Evolutionary conservation across 2,888 invertebrate genomes (phyloP).

Genomic region (Zaprionus bogoriensis): DNA sequence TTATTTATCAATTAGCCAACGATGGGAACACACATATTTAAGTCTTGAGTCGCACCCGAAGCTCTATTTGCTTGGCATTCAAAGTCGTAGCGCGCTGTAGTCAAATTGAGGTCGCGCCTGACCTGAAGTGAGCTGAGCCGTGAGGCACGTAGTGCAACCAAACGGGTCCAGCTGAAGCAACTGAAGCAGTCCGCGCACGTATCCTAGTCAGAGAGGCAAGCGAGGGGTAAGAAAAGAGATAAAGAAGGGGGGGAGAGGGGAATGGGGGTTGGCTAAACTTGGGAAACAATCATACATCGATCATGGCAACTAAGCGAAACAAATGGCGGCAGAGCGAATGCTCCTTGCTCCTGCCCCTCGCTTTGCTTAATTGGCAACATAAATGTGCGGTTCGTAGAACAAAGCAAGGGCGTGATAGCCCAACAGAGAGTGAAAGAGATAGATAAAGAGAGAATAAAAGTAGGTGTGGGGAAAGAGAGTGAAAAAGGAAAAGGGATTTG

Average conservation of each 20-base stretch:
- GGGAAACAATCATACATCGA: slow-evolving; percentile 34
- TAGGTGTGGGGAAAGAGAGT: neutral
- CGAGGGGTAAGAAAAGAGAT: too few relatives aligned
- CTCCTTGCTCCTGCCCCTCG: neutral
- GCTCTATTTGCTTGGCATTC: neutral
- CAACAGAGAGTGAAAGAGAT: too few relatives aligned
- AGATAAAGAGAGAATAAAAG: too few relatives aligned
- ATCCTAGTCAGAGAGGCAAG: slow-evolving; percentile 11
- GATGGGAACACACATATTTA: neutral
- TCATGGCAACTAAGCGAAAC: slow-evolving; percentile 31
- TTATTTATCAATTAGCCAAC: neutral
- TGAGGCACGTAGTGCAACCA: slow-evolving; percentile 17
- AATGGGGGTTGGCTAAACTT: neutral
- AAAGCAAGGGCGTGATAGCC: neutral
- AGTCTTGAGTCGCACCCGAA: neutral
- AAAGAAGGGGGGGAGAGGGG: neutral
- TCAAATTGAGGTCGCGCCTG: slow-evolving; percentile 19
- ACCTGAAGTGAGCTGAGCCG: slow-evolving; percentile 6
- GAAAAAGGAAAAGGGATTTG: neutral
- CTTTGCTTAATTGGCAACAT: slow-evolving; percentile 24
- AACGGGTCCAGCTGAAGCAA: slow-evolving; percentile 1
- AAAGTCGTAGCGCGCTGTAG: neutral
- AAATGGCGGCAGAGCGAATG: slow-evolving; percentile 10
- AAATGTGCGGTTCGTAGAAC: slow-evolving; percentile 4
- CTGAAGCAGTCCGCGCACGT: slow-evolving; percentile 30